Evolutionary conservation across 2,113 vertebrate genomes (phyloP), one percentile per base, ranked within the genome.

Genomic region (Ploceus nigricollis): DNA sequence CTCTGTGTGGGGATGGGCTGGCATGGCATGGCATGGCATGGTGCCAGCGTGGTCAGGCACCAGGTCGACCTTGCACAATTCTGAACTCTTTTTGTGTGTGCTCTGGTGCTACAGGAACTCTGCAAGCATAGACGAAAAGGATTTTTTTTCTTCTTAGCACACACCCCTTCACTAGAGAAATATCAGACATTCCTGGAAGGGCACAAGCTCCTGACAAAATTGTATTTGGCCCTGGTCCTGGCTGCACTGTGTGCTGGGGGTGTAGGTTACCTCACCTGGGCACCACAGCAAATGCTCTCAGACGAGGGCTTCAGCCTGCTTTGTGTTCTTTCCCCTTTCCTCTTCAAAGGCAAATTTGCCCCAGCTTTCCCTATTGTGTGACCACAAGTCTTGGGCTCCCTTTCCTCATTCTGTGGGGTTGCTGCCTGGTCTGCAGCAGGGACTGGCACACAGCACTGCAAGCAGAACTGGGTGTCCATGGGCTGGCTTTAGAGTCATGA

Each of bases 381-480:
- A 58, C 50, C 4, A 1, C 19, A 58, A 88, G 33, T 16, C 19
- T 18, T 54, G n/a, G 14, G 13, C 25, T 87, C 7, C 1, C 20
- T 53, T 69, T 78, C 24, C n/a, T 35, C 5, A 0, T 50, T 61
- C 37, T 65, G 45, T 5, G 1, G 11, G 42, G 25, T 4, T 78
- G 50, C 76, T 77, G 51, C 37, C 23, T 60, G 23, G 10, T n/a
- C 44, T 51, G 65, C 37, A 61, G 57, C 24, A 51, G 31, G 37
- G 25, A 21, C 33, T 6, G 14, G 3, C 9, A 7, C 35, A 25
- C 42, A 15, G 44, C 42, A 33, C 71, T 4, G 1, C 0, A 0
- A 78, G 66, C 76, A 61, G 47, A 47, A 75, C 47, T 3, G 2
- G 20, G 22, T 22, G 45, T 61, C 2, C 5, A 2, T 22, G 70